Conservation (phyloP, 2,888 invertebrate species). For the Agrotis puta region DNA sequence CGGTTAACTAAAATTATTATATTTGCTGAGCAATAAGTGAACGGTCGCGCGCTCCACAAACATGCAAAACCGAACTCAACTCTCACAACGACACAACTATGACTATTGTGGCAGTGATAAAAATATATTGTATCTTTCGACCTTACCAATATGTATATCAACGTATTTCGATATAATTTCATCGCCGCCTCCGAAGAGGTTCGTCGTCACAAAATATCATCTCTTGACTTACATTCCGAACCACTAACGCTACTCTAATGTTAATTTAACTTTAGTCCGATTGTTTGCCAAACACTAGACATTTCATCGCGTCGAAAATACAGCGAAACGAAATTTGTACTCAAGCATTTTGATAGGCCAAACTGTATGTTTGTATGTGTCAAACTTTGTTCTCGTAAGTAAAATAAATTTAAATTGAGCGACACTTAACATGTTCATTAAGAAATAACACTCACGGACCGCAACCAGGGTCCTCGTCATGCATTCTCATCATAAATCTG, state of each 20-base stretch:
- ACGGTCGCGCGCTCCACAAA: conserved; percentile 56
- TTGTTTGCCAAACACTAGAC: conserved; percentile 63
- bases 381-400: conserved; percentile 59
- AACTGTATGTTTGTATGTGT: conserved; percentile 64
- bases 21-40: conserved; percentile 72
- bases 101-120: conserved; percentile 88
- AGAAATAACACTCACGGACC: conserved; percentile 59
- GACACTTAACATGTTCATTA: conserved; percentile 65
- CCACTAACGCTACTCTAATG: conserved; percentile 66
- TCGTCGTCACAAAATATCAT: conserved; percentile 85
- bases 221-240: conserved; percentile 80
- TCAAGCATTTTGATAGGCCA: conserved; percentile 81
- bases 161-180: conserved; percentile 79
- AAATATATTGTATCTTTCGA: conserved; percentile 83
- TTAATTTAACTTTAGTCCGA: conserved; percentile 71
- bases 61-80: conserved; percentile 68
- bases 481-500: conserved; percentile 65
- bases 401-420: conserved; percentile 74
- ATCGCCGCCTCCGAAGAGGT: conserved; percentile 68
- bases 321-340: conserved; percentile 80
- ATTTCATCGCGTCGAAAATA: conserved; percentile 56
- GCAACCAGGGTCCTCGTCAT: conserved; percentile 55
- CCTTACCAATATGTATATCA: conserved; percentile 73
- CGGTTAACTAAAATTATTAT: conserved; percentile 63
- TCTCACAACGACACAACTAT: conserved; percentile 69